Base-by-base conservation (phyloP, 2,888 invertebrate species). In the Oligia latruncula region DNA sequence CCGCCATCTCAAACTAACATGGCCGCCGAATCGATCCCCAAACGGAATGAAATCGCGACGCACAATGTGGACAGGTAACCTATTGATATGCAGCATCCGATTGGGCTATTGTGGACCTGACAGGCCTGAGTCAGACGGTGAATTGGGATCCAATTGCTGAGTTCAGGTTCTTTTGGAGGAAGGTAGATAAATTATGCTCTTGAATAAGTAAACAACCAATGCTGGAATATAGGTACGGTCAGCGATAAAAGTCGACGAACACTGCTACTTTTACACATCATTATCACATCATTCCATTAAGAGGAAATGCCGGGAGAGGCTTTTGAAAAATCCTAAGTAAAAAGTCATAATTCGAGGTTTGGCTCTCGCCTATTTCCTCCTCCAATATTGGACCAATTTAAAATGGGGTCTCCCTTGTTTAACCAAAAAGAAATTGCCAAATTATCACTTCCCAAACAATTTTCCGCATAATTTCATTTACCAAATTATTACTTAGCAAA, bases 61-160 rank as follows among this genome's bases (percentile, higher is more conserved):
- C 70, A 86, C 78, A 86, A 78, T 75, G 64, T 15, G 13, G 6
- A 35, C 62, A 52, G 82, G 78, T 82, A 73, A 58, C 71, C 74
- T 70, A 78, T 78, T 86, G 87, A 81, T 62, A 78, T 84, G 77
- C 76, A 78, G 76, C 29, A 78, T 49, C 52, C 71, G 74, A 83
- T 83, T 87, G 84, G 75, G 6, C 67, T 35, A 83, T 84, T 84
- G 84, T 87, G 64, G 46, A 15, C 9, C 29, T 73, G 86, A 77
- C 71, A 55, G 35, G 40, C 6, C 55, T 43, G 49, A 49, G n/a
- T 75, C 76, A 49, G 40, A 1, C 13, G 15, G 11, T 49, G 68
- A 81, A 83, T 83, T 64, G 35, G 68, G 58, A 58, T 70, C 55
- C 29, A 66, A 73, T 70, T 73, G 72, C 52, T 6, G 29, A 52